Conservation (phyloP, 1,140 invertebrate species). For the Nephila pilipes region DNA sequence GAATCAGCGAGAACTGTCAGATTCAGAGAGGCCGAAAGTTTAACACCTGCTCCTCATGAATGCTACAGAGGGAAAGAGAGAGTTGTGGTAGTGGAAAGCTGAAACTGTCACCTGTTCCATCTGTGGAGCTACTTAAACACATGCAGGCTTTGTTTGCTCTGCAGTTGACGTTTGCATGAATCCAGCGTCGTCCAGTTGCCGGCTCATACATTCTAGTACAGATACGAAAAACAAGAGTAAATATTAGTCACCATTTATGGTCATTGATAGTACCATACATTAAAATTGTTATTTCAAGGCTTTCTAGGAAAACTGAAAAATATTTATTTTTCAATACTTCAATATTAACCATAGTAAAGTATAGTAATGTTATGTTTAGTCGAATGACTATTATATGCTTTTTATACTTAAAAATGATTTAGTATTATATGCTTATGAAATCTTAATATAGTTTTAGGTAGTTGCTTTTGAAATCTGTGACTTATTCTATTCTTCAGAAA, state of each 20-base stretch:
- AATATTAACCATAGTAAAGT: no score
- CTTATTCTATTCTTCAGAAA: no score
- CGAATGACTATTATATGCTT: no score
- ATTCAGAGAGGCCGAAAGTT: not conserved
- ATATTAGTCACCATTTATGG: not conserved
- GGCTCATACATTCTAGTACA: not conserved
- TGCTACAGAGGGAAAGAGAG: not conserved
- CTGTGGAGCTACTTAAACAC: not conserved
- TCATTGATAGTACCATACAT: not conserved
- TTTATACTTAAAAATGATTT: no score
- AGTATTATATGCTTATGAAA: no score
- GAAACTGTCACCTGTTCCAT: not conserved
- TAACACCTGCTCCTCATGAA: not conserved
- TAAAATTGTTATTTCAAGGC: no score
- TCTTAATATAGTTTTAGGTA: no score
- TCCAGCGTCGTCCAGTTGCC: not conserved
- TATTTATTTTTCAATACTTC: no score
- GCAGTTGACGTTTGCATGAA: not conserved
- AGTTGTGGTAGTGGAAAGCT: not conserved
- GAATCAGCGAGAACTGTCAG: not conserved
- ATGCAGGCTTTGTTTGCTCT: not conserved
- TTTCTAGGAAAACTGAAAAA: no score
- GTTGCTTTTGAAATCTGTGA: no score
- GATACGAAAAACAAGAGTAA: not conserved
- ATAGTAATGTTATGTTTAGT: no score